Percentiles rank a stretch among this genome's conserved stretches.
Evolutionary conservation across 2,797 vertebrate genomes (phyloP).

Genomic region (Characodon lateralis): DNA sequence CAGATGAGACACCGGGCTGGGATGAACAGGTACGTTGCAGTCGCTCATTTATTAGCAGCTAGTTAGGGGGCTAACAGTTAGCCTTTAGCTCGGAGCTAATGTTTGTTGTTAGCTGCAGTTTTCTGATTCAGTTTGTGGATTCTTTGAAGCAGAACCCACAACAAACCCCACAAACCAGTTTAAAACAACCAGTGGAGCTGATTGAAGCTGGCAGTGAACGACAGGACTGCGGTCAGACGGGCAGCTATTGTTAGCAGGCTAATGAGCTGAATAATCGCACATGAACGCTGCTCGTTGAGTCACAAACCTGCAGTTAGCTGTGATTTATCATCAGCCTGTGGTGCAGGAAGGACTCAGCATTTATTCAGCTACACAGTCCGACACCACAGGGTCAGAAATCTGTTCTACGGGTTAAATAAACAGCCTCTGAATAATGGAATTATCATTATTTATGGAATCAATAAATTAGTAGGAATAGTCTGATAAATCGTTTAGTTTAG

Average conservation of each 20-base stretch:
- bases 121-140: conserved; percentile 25
- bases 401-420: not conserved
- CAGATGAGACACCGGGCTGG: conserved; percentile 20
- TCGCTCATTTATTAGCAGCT: conserved; percentile 71
- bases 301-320: not conserved
- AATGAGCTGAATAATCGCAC: conserved; percentile 54
- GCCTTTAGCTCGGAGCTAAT: conserved; percentile 39
- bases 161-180: not conserved
- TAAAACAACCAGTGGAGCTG: not conserved
- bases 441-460: not conserved
- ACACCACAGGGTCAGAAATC: not conserved
- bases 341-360: not conserved
- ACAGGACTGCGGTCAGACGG: not conserved
- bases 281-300: not conserved
- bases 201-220: not conserved
- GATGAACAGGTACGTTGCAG: conserved; percentile 52
- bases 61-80: conserved; percentile 65
- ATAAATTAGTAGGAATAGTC: too few species aligned
- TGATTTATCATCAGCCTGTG: not conserved
- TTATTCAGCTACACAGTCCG: not conserved
- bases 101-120: conserved; percentile 18
- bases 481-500: not conserved
- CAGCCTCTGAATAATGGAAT: not conserved
- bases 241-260: conserved; percentile 53
- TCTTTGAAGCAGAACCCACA: conserved; percentile 8